Conservation (phyloP, 2,888 invertebrate species). For the Unio delphinus region DNA sequence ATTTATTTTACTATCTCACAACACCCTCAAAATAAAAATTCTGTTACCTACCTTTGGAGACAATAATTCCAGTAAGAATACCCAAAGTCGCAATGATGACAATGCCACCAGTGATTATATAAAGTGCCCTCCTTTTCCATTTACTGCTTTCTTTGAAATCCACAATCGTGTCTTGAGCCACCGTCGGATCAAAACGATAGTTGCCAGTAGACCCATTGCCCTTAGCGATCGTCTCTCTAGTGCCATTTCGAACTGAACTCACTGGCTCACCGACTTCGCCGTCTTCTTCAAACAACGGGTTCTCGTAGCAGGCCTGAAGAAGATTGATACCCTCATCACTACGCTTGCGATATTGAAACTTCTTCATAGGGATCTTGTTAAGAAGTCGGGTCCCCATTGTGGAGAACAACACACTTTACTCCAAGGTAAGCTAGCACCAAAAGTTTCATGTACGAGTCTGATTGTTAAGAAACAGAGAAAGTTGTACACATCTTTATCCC, state of each 20-base stretch:
- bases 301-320: constrained; percentile 65
- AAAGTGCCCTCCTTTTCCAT: constrained; percentile 16
- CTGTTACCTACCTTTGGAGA: constrained; percentile 18
- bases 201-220: too few species aligned
- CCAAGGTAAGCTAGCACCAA: too few species aligned
- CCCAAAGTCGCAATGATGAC: constrained; percentile 19
- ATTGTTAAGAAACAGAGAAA: too few species aligned
- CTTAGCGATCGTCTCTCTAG: constrained; percentile 4
- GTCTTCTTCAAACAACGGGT: constrained; percentile 57
- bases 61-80: constrained; percentile 23
- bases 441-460: too few species aligned
- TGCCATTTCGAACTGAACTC: too few species aligned
- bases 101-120: constrained; percentile 16
- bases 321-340: constrained; percentile 56
- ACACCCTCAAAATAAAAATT: too few species aligned
- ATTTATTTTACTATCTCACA: too few species aligned
- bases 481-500: too few species aligned
- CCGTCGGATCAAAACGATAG: constrained; percentile 28
- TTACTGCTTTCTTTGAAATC: constrained; percentile 20
- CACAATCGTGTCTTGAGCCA: constrained; percentile 25
- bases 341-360: constrained; percentile 35
- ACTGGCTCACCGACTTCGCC: constrained; percentile 12
- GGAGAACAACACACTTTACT: background rate
- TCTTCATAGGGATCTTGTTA: constrained; percentile 39
- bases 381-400: constrained; percentile 34